Evolutionary conservation across 1,140 invertebrate genomes (phyloP), one percentile per base, ranked within the genome.

Genomic region (Diachasma alloeum): DNA sequence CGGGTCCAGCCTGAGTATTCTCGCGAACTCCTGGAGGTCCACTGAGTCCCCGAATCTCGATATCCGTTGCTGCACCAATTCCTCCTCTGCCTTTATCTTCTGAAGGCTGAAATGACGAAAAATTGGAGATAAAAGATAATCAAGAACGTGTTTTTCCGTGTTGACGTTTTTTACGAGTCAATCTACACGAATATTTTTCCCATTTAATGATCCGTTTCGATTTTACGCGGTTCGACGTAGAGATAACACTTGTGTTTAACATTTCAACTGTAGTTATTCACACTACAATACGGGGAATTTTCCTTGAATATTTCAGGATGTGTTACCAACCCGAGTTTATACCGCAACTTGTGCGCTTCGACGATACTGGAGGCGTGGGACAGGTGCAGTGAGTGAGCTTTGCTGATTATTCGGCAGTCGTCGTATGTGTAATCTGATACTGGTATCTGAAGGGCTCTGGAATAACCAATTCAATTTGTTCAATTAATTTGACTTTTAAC

Each of bases 391-490:
- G 94, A 93, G 82, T 95, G 94, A 8, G 96, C 96, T 81, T 93
- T 93, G 36, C 92, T 92, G 88, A 97, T 96, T 42, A 97, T 91
- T 76, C 94, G 92, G 82, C 96, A 97, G 89, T 98, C 97, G 86
- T 97, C 96, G 86, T 96, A 98, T 0, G 96, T 96, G 85, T 97
- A 97, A 87, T 98, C 96, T n/a, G 96, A 93, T 0, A 95, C 94
- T 4, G 96, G 96, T 39, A 97, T 92, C 9, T 93, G 92, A 15
- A 97, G 86, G 22, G 94, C 94, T 82, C 96, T 97, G 86, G 48
- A 92, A 92, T 31, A 31, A 3, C 6, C 11, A 17, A 17, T 53
- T 2, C 6, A 53, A 53, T n/a, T 53, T 17, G n/a, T n/a, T n/a
- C n/a, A 53, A 19, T 53, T 10, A 42, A 13, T 42, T 5, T 5